Base-by-base conservation (phyloP, 2,888 invertebrate genomes). In the Trichopoda pennipes region DNA sequence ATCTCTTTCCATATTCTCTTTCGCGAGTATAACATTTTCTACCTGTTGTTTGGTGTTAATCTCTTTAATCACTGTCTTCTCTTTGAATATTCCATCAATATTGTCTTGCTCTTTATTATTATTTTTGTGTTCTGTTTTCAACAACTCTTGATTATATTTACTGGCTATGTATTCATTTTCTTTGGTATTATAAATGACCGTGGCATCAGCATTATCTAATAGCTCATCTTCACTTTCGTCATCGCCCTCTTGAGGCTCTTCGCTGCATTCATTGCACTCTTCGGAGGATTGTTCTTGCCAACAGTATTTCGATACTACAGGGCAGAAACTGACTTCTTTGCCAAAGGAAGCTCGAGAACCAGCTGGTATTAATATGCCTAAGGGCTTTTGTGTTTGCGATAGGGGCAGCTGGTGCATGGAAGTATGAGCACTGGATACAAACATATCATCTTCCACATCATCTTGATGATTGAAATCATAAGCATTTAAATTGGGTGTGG, bases 241-340 rank as follows among this genome's bases (percentile, higher is more conserved):
- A 76, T 84, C 84, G n/a, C 3, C 47, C 10, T 38, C 47, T 6
- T 12, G 23, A 0, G 21, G 7, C 1, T 35, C 61, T 8, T 64
- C 75, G 6, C 23, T 42, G 16, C 64, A 70, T 3, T 86, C 87
- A 58, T 85, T 83, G 32, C 85, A 88, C 80, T 91, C 91, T 80
- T 91, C 91, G 6, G 93, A 93, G 78, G 93, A 93, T 81, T 93
- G 92, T 86, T 95, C 94, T 85, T 94, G 93, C 95, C 96, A 96
- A 88, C 94, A 94, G 81, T 96, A 95, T 91, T 96, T 95, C 61
- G 95, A 94, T 16, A 96, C 95, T 68, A 96, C 94, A 4, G 95
- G 95, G 86, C 94, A 95, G 89, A 96, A 96, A 87, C 95, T 95
- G 35, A 96, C 96, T 64, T 95, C 95, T 87, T 93, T 93, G 85